Percentiles rank a stretch among this genome's conserved stretches.
phyloP scores from a whole-genome alignment of 2,113 vertebrate species.

The Takifugu flavidus region DNA sequence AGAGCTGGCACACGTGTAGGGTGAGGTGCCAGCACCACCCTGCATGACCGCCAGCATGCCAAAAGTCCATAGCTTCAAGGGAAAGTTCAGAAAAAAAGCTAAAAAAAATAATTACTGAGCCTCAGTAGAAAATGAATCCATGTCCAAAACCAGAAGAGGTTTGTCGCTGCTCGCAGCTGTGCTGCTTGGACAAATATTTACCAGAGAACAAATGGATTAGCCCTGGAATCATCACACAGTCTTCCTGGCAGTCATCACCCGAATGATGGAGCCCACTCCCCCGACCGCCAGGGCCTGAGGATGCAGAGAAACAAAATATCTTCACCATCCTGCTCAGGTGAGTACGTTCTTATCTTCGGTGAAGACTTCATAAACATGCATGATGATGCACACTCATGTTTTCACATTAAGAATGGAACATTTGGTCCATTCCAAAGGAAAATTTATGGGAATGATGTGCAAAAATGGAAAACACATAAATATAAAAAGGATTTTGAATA shows the following conservation, averaged over 20 bases:
- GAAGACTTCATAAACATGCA: no score
- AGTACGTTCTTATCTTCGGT: no score
- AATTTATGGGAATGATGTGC: no score
- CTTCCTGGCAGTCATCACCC: conserved; percentile 93
- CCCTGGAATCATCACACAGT: conserved; percentile 74
- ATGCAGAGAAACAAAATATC: conserved; percentile 16
- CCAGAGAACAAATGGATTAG: neutral
- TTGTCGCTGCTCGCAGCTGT: neutral
- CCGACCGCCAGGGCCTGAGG: conserved; percentile 88
- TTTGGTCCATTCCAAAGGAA: no score
- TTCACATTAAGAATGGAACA: no score
- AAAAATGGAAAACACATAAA: no score
- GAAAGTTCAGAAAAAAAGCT: conserved; percentile 7
- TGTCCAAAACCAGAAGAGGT: conserved; percentile 12
- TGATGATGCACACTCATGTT: no score
- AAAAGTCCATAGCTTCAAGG: neutral
- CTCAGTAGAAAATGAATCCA: conserved; percentile 8
- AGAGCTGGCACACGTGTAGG: conserved; percentile 1
- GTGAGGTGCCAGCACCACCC: conserved; percentile 49
- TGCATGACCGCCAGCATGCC: conserved; percentile 6
- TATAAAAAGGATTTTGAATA: no score
- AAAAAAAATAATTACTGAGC: neutral
- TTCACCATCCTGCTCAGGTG: no score
- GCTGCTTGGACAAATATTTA: neutral
- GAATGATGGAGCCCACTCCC: conserved; percentile 90